Evolutionary conservation across 1,140 invertebrate species (phyloP).

Genomic region (Cyclina sinensis): DNA sequence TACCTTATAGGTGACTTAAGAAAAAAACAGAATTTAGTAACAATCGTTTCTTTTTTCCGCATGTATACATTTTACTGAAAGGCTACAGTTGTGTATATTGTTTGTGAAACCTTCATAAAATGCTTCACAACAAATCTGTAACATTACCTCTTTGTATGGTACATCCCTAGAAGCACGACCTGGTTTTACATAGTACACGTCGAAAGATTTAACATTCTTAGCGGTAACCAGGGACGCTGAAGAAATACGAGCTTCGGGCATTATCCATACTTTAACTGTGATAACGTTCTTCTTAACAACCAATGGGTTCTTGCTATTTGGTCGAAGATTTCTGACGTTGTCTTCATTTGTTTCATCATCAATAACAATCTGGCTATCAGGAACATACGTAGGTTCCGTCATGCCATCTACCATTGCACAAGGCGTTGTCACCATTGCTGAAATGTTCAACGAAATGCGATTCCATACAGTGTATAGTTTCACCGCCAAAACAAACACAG

Average conservation of each 20-base stretch:
- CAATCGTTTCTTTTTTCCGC: no score
- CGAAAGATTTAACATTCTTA: conserved; percentile 20
- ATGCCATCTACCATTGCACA: conserved; percentile 54
- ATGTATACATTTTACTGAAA: no score
- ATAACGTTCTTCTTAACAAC: not conserved
- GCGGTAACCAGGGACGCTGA: conserved; percentile 11
- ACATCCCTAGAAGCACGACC: conserved; percentile 19
- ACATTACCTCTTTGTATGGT: conserved; percentile 1
- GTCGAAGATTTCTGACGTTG: conserved; percentile 20
- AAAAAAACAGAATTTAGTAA: no score
- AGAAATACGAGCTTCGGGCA: conserved; percentile 5
- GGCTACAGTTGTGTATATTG: no score
- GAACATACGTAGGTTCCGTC: conserved; percentile 30
- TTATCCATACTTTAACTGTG: conserved; percentile 20
- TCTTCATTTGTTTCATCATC: conserved; percentile 7
- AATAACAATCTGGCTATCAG: conserved; percentile 11
- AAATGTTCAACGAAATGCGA: no score
- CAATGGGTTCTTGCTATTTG: conserved; percentile 17
- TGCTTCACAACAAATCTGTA: not conserved
- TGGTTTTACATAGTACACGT: conserved; percentile 23
- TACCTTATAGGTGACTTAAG: no score
- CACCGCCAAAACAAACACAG: no score
- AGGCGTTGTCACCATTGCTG: not conserved
- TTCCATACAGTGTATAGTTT: no score
- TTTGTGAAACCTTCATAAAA: no score